A percentile compares a stretch with the other conserved stretches of the same genome.
phyloP scores from a whole-genome alignment of 2,888 invertebrate genomes.

The Caenorhabditis angaria region DNA sequence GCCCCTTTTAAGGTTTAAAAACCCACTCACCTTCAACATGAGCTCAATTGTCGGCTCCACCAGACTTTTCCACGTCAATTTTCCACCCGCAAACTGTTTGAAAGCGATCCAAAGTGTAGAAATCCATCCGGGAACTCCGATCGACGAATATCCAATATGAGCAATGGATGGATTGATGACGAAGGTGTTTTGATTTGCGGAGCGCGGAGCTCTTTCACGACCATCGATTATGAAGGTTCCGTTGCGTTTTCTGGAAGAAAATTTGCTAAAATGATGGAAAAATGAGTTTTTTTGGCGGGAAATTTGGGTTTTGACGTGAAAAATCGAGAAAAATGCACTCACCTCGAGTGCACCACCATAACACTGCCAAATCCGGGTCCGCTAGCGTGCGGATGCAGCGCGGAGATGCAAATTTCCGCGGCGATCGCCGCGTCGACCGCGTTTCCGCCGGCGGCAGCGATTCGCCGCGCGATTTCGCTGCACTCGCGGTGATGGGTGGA shows the following conservation, averaged over 20 bases:
- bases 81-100: slow-evolving; percentile 45
- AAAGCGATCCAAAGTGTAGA: slow-evolving; percentile 38
- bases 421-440: slow-evolving; percentile 42
- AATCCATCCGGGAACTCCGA: slow-evolving; percentile 45
- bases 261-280: too few relatives aligned
- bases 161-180: slow-evolving; percentile 42
- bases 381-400: slow-evolving; percentile 45
- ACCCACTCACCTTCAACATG: neutral
- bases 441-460: slow-evolving; percentile 50
- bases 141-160: slow-evolving; percentile 50
- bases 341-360: slow-evolving; percentile 40
- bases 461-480: slow-evolving; percentile 47
- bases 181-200: slow-evolving; percentile 44
- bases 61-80: slow-evolving; percentile 35
- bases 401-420: slow-evolving; percentile 46
- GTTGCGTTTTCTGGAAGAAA: slow-evolving; percentile 30
- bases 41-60: slow-evolving; percentile 41
- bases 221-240: slow-evolving; percentile 42
- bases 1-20: too few relatives aligned
- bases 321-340: neutral
- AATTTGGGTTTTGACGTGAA: too few relatives aligned
- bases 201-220: slow-evolving; percentile 35
- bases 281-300: too few relatives aligned
- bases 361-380: slow-evolving; percentile 47
- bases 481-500: slow-evolving; percentile 32